Evolutionary conservation across 2,888 invertebrate genomes (phyloP).

Genomic region (Phyto melanocephala): DNA sequence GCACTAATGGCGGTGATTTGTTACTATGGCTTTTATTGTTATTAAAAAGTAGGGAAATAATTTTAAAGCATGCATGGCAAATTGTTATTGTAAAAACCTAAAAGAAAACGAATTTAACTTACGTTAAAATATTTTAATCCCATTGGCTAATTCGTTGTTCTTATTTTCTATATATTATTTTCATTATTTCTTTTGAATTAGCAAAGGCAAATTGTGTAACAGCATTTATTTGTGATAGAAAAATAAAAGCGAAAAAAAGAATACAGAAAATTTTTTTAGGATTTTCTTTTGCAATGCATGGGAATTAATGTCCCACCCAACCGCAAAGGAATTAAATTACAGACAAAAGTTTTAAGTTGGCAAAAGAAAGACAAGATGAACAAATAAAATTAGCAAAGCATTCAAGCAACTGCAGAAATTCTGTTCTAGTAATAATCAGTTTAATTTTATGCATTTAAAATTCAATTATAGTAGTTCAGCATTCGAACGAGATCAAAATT

Average conservation of each 20-base stretch:
- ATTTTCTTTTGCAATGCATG: constrained; percentile 1
- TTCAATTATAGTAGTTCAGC: no score
- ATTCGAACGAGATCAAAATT: no score
- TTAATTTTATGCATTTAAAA: no score
- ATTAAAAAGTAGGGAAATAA: neutral
- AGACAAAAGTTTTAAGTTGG: neutral
- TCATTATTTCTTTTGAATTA: constrained; percentile 2
- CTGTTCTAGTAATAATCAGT: no score
- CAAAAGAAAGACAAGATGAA: neutral
- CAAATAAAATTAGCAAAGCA: no score
- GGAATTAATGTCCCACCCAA: constrained; percentile 17
- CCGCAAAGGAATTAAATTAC: constrained; percentile 6
- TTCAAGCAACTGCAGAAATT: no score
- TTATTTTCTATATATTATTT: neutral
- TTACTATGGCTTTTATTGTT: constrained; percentile 15
- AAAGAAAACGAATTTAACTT: no score
- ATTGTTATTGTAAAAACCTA: neutral
- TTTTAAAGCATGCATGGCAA: neutral
- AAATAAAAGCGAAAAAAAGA: neutral
- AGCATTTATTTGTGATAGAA: constrained; percentile 3
- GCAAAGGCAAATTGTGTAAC: neutral
- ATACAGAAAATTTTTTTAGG: neutral
- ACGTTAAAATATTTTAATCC: constrained; percentile 32
- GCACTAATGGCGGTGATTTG: neutral
- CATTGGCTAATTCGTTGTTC: constrained; percentile 18